These are phyloP conservation scores for Nephotettix cincticeps DNA, from an alignment of 1,140 invertebrate species.

Conservation along the genomic window DNA sequence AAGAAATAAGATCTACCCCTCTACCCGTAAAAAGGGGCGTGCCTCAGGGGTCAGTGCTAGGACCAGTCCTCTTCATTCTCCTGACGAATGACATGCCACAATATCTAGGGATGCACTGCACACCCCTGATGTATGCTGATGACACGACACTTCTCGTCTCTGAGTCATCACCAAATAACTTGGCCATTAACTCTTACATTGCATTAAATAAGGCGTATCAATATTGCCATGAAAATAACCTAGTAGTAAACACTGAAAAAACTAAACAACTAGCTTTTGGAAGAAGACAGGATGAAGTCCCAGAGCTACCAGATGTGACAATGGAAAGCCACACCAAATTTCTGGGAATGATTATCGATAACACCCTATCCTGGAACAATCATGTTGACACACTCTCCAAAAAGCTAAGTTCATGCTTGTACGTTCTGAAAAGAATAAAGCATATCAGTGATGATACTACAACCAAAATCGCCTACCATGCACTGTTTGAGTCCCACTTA, in stretches of 20 bases:
- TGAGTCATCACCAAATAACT: background rate
- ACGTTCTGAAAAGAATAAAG: too few relatives aligned
- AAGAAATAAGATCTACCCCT: background rate
- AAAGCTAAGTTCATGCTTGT: too few relatives aligned
- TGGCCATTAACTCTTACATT: background rate
- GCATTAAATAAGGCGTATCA: background rate
- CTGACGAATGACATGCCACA: background rate
- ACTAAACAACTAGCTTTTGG: slow-evolving; percentile 7
- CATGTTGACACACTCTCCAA: too few relatives aligned
- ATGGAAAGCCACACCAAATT: background rate
- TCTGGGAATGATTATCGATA: background rate
- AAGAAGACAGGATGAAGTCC: background rate
- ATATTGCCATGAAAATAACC: background rate
- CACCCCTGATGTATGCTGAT: background rate
- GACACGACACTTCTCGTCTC: background rate
- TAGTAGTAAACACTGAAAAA: background rate
- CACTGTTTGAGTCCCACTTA: too few relatives aligned
- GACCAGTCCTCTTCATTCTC: background rate
- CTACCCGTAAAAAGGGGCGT: background rate
- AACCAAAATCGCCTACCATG: too few relatives aligned
- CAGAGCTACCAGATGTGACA: background rate
- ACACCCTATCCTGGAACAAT: too few relatives aligned
- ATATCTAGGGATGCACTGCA: background rate
- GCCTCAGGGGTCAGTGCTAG: background rate
- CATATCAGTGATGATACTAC: too few relatives aligned